Conservation (phyloP, 2,113 vertebrate species). For the Channa maculata region DNA sequence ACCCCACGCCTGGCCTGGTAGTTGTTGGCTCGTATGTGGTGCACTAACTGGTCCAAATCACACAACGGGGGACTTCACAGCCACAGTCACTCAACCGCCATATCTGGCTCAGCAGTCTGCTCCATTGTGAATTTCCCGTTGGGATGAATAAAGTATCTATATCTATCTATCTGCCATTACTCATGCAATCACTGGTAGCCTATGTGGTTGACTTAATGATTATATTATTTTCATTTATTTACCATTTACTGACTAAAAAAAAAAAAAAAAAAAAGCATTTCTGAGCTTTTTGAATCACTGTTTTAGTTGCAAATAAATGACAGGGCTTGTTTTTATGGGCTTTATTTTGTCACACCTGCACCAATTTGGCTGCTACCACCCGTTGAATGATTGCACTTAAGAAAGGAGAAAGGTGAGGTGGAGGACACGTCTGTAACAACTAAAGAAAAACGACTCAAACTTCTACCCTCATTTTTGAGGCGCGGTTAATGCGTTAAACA, state of each 20-base stretch:
- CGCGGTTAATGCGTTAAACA: neutral
- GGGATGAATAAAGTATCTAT: too few species aligned
- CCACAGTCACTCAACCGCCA: conserved; percentile 23
- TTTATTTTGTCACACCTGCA: conserved; percentile 6
- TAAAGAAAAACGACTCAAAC: too few species aligned
- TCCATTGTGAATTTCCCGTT: neutral
- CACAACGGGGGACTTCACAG: conserved; percentile 35
- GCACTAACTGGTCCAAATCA: conserved; percentile 36
- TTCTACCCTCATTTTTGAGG: too few species aligned
- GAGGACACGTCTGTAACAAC: conserved; percentile 5
- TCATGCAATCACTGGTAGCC: neutral
- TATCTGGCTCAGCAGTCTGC: conserved; percentile 18
- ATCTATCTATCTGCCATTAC: too few species aligned
- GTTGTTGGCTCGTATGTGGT: conserved; percentile 37
- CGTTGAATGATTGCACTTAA: conserved; percentile 2
- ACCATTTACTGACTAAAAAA: neutral
- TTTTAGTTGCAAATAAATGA: neutral
- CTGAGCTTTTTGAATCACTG: neutral
- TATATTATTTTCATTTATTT: neutral
- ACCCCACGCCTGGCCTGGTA: conserved; percentile 12
- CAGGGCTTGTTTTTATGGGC: neutral
- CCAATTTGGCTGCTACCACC: neutral
- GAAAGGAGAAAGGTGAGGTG: conserved; percentile 15
- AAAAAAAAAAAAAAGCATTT: neutral
- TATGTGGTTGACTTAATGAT: neutral